These are phyloP conservation scores for Hylaeus anthracinus DNA, from an alignment of 1,140 invertebrate species.

Conservation along the genomic window DNA sequence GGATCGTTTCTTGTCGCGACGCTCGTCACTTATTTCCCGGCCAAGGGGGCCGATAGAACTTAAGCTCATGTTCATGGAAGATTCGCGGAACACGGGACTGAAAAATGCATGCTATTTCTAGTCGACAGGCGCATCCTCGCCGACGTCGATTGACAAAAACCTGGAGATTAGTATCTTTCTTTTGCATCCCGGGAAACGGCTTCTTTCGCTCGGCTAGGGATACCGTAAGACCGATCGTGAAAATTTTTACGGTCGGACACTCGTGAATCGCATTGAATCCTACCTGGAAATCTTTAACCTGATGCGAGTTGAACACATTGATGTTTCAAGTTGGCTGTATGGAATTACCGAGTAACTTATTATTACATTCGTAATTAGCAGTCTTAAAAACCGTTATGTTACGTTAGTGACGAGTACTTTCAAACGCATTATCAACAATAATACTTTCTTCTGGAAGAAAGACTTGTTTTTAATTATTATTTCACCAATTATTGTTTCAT, in stretches of 20 bases:
- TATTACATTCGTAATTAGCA: no score
- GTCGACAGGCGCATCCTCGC: constrained; percentile 36
- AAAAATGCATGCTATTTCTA: constrained; percentile 62
- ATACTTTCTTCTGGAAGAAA: no score
- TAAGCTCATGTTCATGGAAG: constrained; percentile 62
- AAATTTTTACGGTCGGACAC: background rate
- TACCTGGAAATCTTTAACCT: background rate
- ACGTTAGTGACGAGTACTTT: no score
- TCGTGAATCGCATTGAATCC: background rate
- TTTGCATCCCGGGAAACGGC: constrained; percentile 16
- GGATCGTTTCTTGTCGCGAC: constrained; percentile 45
- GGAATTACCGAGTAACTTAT: no score
- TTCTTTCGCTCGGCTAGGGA: background rate
- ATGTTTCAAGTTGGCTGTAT: no score
- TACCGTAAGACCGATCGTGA: constrained; percentile 27
- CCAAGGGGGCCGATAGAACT: background rate
- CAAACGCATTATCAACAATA: no score
- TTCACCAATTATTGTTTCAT: no score
- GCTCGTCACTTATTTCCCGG: constrained; percentile 45
- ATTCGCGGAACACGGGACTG: constrained; percentile 34
- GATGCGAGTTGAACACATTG: background rate
- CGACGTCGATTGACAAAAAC: constrained; percentile 30
- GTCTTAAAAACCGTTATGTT: no score
- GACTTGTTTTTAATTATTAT: no score
- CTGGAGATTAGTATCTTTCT: constrained; percentile 13